Evolutionary conservation across 2,113 vertebrate genomes (phyloP), one percentile per base, ranked within the genome.

Genomic region (Mormyrus iriodes): DNA sequence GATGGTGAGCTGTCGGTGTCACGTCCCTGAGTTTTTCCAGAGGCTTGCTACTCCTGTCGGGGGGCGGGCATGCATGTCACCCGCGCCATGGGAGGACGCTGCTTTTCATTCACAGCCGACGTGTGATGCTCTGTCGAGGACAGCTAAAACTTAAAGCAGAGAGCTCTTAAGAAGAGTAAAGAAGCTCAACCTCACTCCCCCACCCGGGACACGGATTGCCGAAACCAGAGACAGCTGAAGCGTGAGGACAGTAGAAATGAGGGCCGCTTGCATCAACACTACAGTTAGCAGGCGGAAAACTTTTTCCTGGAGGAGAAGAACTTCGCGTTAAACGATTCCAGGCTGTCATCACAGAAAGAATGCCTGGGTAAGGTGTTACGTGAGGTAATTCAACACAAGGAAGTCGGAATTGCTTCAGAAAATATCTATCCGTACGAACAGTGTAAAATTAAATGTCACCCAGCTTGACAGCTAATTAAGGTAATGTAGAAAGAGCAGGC

Each of bases 401-500:
- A 52, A 52, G 44, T 27, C 13, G 1, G 85, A 86, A 52, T 51
- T 86, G 85, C 48, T 86, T 86, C 49, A 52, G 85, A 53, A 86
- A 86, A 86, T 31, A 31, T 53, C 85, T 86, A 27, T 24, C 27
- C 10, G n/a, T 35, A 86, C 27, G 17, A 86, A 86, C n/a, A 86
- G 85, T 52, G 49, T 52, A 86, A 86, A 86, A 86, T 86, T 86
- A 53, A 52, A 86, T 52, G 85, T 86, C 49, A 53, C 49, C 85
- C 85, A 52, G 85, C 85, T 52, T 51, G 49, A 53, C 85, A 86
- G 46, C 48, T 86, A 86, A 86, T 52, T 86, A 86, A 86, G 46
- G 85, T 86, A 86, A 53, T 86, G 85, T 53, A 86, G n/a, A 86
- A 86, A 86, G 85, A 53, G 85, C 24, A 86, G 49, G 15, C 48